Percentiles rank a stretch among this genome's conserved stretches.
Evolutionary conservation across 2,888 invertebrate species (phyloP).

Genomic region (Piscicola geometra): DNA sequence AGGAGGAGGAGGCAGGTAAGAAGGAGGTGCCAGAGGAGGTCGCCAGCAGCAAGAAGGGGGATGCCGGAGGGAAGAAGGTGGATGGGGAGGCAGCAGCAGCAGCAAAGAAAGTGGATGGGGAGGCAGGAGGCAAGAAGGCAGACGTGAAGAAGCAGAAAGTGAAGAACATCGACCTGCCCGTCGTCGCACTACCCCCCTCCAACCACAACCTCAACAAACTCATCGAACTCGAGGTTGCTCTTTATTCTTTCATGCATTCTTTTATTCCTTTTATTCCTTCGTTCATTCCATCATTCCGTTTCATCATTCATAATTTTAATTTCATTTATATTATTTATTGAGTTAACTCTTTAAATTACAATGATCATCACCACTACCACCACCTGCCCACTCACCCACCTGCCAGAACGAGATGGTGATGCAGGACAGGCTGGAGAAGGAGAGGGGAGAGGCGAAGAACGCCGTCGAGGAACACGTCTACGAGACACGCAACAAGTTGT

Average conservation of each 20-base stretch:
- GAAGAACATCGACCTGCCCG: constrained; percentile 77
- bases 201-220: constrained; percentile 68
- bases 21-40: not conserved
- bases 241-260: no score
- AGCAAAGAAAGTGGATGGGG: not conserved
- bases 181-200: constrained; percentile 72
- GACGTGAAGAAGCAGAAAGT: constrained; percentile 65
- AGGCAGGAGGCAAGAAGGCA: constrained; percentile 19
- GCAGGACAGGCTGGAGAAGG: constrained; percentile 86
- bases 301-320: not conserved
- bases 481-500: constrained; percentile 82
- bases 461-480: constrained; percentile 97
- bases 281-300: not conserved
- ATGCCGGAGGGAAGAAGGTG: no score
- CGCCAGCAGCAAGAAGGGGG: no score
- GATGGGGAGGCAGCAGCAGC: not conserved
- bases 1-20: no score
- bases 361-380: not conserved
- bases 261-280: not conserved
- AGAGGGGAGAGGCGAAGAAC: constrained; percentile 89
- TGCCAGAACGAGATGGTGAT: constrained; percentile 60
- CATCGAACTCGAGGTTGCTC: constrained; percentile 71
- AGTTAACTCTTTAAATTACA: no score
- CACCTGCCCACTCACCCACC: constrained; percentile 5
- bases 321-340: not conserved